Evolutionary conservation across 2,797 vertebrate species (phyloP).

Genomic region (Atherinosoma microstoma): DNA sequence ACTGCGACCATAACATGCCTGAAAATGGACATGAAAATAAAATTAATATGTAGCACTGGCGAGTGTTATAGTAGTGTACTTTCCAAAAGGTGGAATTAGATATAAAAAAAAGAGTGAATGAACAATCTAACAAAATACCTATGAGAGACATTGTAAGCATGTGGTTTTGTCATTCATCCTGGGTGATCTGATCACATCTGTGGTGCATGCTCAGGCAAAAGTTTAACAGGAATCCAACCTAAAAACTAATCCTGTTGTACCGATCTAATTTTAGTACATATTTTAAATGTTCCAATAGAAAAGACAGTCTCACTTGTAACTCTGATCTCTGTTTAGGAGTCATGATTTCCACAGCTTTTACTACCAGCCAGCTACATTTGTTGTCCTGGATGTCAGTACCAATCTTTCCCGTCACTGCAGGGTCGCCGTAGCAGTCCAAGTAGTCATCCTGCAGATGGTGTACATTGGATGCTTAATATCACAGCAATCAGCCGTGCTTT

Average conservation of each 20-base stretch:
- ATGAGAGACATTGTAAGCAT: no score
- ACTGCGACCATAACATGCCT: constrained; percentile 91
- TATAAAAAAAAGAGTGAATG: no score
- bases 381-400: constrained; percentile 98
- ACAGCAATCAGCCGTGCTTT: not conserved
- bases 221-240: no score
- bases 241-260: not conserved
- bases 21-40: constrained; percentile 11
- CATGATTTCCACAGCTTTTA: constrained; percentile 88
- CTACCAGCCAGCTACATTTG: constrained; percentile 98
- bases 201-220: no score
- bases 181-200: no score
- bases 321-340: constrained; percentile 84
- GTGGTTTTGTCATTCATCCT: no score
- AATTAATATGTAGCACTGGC: not conserved
- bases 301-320: constrained; percentile 84
- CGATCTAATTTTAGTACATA: not conserved
- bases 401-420: constrained; percentile 92
- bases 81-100: not conserved
- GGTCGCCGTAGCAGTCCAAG: constrained; percentile 94
- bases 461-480: not conserved
- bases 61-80: not conserved
- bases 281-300: not conserved
- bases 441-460: constrained; percentile 90
- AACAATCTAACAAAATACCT: no score